Evolutionary conservation across 2,888 invertebrate species (phyloP), one percentile per base, ranked within the genome.

Genomic region (Apoda limacodes): DNA sequence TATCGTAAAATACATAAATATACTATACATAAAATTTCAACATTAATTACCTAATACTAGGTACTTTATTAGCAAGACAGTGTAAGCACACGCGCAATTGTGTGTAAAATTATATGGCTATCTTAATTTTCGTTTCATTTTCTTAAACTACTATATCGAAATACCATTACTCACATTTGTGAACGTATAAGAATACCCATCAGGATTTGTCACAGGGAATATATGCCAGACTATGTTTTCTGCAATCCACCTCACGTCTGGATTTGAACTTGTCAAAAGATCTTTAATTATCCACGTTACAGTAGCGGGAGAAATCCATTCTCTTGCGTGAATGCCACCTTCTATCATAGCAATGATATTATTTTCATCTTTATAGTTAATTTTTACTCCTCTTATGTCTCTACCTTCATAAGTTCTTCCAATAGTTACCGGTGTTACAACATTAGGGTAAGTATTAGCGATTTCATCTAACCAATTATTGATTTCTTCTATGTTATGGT

Each of bases 221-320:
- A 92, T 81, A 48, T 90, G 87, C 89, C 90, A 92, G 50, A 91
- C 89, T 40, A 85, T 84, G 37, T 80, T 82, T 32, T 86, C 82
- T 1, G 88, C 85, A 30, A 90, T 60, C 3, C 70, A 59, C 9
- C 81, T 68, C 0, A 85, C 68, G 19, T 65, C 63, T 1, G 70
- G 43, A 42, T 88, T 76, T 1, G 57, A 50, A 28, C 86, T 87
- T 1, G 83, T 85, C 5, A 90, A 55, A 11, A 92, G 56, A 55
- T 88, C 81, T 48, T 90, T 85, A 9, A 90, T 82, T 15, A 90
- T 81, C 65, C 83, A 88, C 1, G 87, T 84, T 0, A 85, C 83
- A 3, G 85, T 83, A 0, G 88, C 85, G 3, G 88, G 83, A 0
- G 85, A 75, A 21, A 89, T 87, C 88, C 88, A 93, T 67, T 93